Evolutionary conservation across 2,888 invertebrate genomes (phyloP), one percentile per base, ranked within the genome.

Genomic region (Eudemis profundana): DNA sequence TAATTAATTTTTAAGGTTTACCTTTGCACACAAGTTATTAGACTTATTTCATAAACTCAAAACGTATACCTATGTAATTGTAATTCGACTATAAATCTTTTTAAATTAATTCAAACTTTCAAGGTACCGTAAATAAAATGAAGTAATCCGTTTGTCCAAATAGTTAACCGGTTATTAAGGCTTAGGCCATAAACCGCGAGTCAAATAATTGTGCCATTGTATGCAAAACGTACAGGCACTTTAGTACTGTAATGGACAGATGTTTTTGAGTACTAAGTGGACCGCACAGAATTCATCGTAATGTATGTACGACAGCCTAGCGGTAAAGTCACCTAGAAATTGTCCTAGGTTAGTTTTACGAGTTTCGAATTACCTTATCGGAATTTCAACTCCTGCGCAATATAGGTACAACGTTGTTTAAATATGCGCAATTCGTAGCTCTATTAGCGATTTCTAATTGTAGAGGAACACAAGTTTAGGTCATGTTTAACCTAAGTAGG

Each of bases 211-310:
- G 53, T 54, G 61, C 69, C 73, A 90, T 90, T 90, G 90, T 91
- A 91, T 91, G 88, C 89, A 80, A 89, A 89, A 74, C 80, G 68
- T 81, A 89, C 84, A 85, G 80, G 82, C 79, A 78, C 69, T 87
- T 84, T 75, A 74, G 72, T 67, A 66, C 75, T 72, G 75, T 88
- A 86, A 86, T 84, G 78, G 81, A 72, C 73, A 56, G 72, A 82
- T 83, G 76, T 85, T 76, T 86, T 84, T 77, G 85, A 78, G 81
- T 87, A 86, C 87, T 82, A 86, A 89, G 82, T 84, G 80, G 90
- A 88, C 90, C 90, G 72, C 90, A 89, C 89, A 85, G 75, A 78
- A 74, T 40, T 70, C 71, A 70, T 70, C 72, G 62, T 27, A 36
- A 60, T 44, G 61, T 29, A 59, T 70, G 72, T 70, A 69, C 62